Percentiles rank a stretch among this genome's conserved stretches.
These are phyloP conservation scores for Darevskia mixta DNA, from an alignment of 2,797 vertebrate genomes.

Conservation along the genomic window DNA sequence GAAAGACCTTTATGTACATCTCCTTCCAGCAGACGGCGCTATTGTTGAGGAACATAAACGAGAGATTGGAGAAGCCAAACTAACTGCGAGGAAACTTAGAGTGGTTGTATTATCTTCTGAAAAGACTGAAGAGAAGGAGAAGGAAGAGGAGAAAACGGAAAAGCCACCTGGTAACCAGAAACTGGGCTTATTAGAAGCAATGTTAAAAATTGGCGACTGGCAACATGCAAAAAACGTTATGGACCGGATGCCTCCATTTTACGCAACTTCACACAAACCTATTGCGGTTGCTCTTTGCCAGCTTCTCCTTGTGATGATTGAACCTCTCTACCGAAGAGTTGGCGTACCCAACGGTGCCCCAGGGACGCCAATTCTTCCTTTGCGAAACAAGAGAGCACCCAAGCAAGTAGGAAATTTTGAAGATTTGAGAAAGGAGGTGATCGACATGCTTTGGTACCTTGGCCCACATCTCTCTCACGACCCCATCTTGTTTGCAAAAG, in stretches of 20 bases:
- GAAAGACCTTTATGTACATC: constrained; percentile 97
- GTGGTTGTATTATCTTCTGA: constrained; percentile 96
- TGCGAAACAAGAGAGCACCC: constrained; percentile 89
- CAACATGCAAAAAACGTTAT: constrained; percentile 96
- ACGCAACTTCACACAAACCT: constrained; percentile 93
- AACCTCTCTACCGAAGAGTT: constrained; percentile 95
- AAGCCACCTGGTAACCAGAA: constrained; percentile 96
- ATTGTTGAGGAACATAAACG: constrained; percentile 95
- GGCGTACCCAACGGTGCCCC: constrained; percentile 95
- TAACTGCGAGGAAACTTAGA: constrained; percentile 94
- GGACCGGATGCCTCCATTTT: constrained; percentile 98
- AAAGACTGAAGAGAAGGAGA: constrained; percentile 97
- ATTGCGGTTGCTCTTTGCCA: constrained; percentile 95
- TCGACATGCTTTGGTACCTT: constrained; percentile 96
- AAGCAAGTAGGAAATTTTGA: constrained; percentile 90
- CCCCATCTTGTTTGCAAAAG: constrained; percentile 95
- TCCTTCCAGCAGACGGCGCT: constrained; percentile 90
- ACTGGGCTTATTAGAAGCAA: constrained; percentile 94
- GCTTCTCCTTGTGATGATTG: constrained; percentile 93
- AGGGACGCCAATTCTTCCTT: constrained; percentile 83
- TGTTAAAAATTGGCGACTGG: constrained; percentile 97
- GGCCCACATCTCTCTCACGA: constrained; percentile 97
- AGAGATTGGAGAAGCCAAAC: constrained; percentile 94
- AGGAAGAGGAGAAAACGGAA: constrained; percentile 91
- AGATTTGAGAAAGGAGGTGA: constrained; percentile 91